These are phyloP conservation scores for Formica aserva DNA, from an alignment of 2,888 invertebrate genomes.

Conservation along the genomic window DNA sequence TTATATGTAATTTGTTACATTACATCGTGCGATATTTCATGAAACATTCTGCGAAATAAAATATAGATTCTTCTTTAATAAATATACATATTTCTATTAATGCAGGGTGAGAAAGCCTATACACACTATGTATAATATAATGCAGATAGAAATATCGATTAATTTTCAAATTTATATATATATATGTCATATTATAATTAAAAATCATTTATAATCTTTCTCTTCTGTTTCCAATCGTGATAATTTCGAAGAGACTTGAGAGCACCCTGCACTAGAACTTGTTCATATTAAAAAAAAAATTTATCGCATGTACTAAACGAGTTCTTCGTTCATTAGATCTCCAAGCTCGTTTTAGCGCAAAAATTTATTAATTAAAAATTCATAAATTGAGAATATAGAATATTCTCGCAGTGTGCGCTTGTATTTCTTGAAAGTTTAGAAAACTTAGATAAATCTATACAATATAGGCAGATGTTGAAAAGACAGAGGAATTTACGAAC, in stretches of 20 bases:
- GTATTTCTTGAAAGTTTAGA: slow-evolving; percentile 52
- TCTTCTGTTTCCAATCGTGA: slow-evolving; percentile 1
- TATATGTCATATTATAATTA: background rate
- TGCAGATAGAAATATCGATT: background rate
- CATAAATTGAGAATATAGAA: slow-evolving; percentile 23
- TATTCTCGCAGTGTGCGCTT: slow-evolving; percentile 39
- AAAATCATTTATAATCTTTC: background rate
- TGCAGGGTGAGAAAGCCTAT: slow-evolving; percentile 30
- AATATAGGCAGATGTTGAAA: slow-evolving; percentile 41
- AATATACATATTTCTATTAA: slow-evolving; percentile 48
- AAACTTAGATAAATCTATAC: slow-evolving; percentile 49
- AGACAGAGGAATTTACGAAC: slow-evolving; percentile 20
- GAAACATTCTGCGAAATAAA: slow-evolving; percentile 27
- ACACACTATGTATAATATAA: slow-evolving; percentile 17
- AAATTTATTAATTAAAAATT: slow-evolving; percentile 34
- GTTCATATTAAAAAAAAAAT: slow-evolving; percentile 25
- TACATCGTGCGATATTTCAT: slow-evolving; percentile 42
- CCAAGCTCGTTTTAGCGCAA: slow-evolving; percentile 13
- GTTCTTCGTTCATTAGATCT: slow-evolving; percentile 21
- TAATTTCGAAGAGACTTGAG: slow-evolving; percentile 5
- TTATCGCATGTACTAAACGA: slow-evolving; percentile 6
- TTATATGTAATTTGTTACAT: slow-evolving; percentile 53
- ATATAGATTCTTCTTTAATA: slow-evolving; percentile 36
- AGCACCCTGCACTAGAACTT: slow-evolving; percentile 24
- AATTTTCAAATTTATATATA: background rate